phyloP scores from a whole-genome alignment of 2,888 invertebrate genomes.

The Saturnia japonica region DNA sequence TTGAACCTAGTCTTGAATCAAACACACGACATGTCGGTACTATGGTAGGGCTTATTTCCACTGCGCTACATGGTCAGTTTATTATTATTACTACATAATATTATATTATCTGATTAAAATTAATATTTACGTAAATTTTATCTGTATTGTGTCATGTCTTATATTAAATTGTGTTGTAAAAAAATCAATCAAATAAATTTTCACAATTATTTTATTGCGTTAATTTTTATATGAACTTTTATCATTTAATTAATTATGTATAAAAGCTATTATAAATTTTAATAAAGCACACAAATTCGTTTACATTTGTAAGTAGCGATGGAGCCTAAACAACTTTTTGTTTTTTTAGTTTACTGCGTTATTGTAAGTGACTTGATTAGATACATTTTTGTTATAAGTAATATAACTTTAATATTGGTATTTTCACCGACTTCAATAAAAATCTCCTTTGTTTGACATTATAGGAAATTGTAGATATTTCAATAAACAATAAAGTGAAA shows the following conservation, averaged over 20 bases:
- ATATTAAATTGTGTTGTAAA: slow-evolving; percentile 5
- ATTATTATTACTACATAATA: no score
- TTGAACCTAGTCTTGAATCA: no score
- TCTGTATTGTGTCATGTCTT: slow-evolving; percentile 7
- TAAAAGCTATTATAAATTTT: slow-evolving; percentile 7
- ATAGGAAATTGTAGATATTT: no score
- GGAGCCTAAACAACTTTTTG: not conserved
- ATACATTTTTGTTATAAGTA: not conserved
- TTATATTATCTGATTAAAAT: no score
- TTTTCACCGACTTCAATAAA: no score
- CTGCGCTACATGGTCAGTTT: no score
- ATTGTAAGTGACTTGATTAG: not conserved
- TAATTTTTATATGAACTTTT: not conserved
- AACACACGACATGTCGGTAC: not conserved
- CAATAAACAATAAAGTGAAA: no score
- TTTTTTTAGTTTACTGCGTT: not conserved
- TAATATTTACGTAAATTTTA: slow-evolving; percentile 3
- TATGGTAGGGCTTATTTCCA: no score
- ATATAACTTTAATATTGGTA: no score
- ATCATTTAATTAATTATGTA: not conserved
- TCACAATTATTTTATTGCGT: slow-evolving; percentile 13
- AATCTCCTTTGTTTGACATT: no score
- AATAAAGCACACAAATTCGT: slow-evolving; percentile 1
- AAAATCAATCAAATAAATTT: slow-evolving; percentile 6
- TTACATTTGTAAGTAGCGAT: not conserved